Evolutionary conservation across 2,113 vertebrate genomes (phyloP), one percentile per base, ranked within the genome.

Genomic region (Amia ocellicauda): DNA sequence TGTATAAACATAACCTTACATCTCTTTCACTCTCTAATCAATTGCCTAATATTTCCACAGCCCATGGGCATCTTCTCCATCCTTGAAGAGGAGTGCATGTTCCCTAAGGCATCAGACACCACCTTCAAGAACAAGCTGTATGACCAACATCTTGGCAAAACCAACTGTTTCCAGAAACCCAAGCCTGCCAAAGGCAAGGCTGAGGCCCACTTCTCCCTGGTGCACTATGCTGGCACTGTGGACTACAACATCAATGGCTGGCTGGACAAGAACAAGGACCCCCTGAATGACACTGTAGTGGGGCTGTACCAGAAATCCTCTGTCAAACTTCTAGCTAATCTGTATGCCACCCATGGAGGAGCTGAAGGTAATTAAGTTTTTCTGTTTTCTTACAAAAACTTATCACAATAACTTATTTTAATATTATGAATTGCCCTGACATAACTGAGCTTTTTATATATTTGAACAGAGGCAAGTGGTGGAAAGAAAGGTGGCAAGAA

Each of bases 401-500:
- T 36, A 36, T 36, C 11, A 36, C 31, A 36, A 36, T 36, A 10
- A 36, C 1, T 7, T 7, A 4, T 36, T 36, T 36, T 36, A 36
- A n/a, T n/a, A n/a, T n/a, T n/a, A n/a, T 36, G 31, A 7, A 36
- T 36, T 36, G 5, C 31, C 11, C 5, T 36, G 31, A 36, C 5
- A 36, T 36, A n/a, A n/a, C 31, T 36, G 11, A 36, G 5, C 31
- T 36, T 36, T 36, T 36, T 36, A 36, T n/a, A 36, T 10, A 36
- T 36, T 5, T 36, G 11, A 1, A 20, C 17, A 40, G 19, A 22
- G 23, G 53, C 71, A n/a, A n/a, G n/a, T 0, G 41, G 81, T 20
- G 36, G 82, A 47, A 97, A 95, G 80, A 97, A 96, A 67, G 91
- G 66, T 0, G 86, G 71, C 62, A 97, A 98, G 80, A 98, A 98